These are phyloP conservation scores for Borostomias antarcticus DNA, from an alignment of 2,797 vertebrate genomes.

Conservation along the genomic window DNA sequence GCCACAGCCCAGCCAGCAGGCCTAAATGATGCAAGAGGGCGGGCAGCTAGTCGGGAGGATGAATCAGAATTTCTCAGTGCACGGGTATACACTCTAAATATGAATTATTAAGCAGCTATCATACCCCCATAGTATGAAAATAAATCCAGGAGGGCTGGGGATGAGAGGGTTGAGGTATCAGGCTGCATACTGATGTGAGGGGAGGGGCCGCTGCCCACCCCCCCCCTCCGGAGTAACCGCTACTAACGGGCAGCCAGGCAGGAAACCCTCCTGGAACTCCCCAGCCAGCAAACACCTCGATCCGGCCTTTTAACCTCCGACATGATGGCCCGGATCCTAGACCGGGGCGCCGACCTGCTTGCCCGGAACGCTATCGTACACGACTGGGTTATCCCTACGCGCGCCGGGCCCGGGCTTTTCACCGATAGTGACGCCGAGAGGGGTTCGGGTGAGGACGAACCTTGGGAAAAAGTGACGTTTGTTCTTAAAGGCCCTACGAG, in stretches of 20 bases:
- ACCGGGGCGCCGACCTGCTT: not conserved
- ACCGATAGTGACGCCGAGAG: too few species aligned
- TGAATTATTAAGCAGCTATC: constrained; percentile 84
- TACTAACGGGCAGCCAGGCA: constrained; percentile 57
- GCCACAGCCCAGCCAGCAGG: constrained; percentile 64
- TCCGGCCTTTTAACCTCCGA: constrained; percentile 66
- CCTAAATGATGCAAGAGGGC: constrained; percentile 82
- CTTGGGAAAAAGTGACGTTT: too few species aligned
- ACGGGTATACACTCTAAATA: constrained; percentile 82
- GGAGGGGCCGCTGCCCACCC: not conserved
- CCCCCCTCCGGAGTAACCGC: constrained; percentile 58
- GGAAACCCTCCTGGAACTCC: constrained; percentile 54
- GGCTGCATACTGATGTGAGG: constrained; percentile 76
- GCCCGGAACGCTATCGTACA: not conserved
- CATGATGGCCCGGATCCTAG: constrained; percentile 39
- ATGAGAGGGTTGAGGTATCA: constrained; percentile 66
- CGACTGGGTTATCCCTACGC: too few species aligned
- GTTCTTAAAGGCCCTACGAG: too few species aligned
- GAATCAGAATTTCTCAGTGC: constrained; percentile 87
- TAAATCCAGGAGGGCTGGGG: constrained; percentile 76
- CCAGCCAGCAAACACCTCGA: constrained; percentile 44
- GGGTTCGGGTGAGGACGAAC: too few species aligned
- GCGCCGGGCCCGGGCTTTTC: too few species aligned
- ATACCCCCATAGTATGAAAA: constrained; percentile 83
- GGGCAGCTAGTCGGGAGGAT: constrained; percentile 79